Base-by-base conservation (phyloP, 2,888 invertebrate genomes). In the Seladonia tumulorum region DNA sequence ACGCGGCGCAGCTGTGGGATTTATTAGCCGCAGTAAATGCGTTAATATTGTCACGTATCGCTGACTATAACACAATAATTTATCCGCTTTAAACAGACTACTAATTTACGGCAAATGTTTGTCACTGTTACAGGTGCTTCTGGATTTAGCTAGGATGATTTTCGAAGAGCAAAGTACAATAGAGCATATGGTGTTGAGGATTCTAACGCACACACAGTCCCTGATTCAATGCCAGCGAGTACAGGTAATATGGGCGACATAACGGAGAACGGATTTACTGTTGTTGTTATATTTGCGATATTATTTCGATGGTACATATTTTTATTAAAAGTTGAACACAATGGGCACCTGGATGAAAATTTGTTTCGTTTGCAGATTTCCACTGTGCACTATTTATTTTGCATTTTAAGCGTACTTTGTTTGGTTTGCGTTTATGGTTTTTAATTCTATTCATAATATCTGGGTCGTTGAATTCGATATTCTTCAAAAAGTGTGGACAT, bases 91-190 rank as follows among this genome's bases (percentile, higher is more conserved):
- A 39, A 70, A 70, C 39, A 5, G 5, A 12, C 4, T 70, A 39
- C n/a, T 42, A 70, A 70, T 39, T 70, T 5, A n/a, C 2, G 42
- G 42, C 71, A 80, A 68, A 74, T 63, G 53, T 14, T 72, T 68
- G 5, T 60, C 25, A 39, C 57, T 49, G 47, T n/a, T 60, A 42
- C 79, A 97, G 96, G 98, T 99, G 89, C 96, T 99, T 82, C 96
- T 99, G 91, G 98, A 98, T 95, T 96, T 99, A 94, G 99, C 99
- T n/a, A 96, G 98, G 92, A 99, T 99, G 97, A 98, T 99, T 93
- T 99, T 99, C 95, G 98, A 99, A 95, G 99, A 99, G 95, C 99
- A 99, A 95, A 98, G 98, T 95, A 99, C 99, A 93, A 98, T 99
- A 93, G 99, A 99, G 94, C 98, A 98, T 95, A 98, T 99, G 96